Base-by-base conservation (phyloP, 1,140 invertebrate genomes). In the Nilaparvata lugens region DNA sequence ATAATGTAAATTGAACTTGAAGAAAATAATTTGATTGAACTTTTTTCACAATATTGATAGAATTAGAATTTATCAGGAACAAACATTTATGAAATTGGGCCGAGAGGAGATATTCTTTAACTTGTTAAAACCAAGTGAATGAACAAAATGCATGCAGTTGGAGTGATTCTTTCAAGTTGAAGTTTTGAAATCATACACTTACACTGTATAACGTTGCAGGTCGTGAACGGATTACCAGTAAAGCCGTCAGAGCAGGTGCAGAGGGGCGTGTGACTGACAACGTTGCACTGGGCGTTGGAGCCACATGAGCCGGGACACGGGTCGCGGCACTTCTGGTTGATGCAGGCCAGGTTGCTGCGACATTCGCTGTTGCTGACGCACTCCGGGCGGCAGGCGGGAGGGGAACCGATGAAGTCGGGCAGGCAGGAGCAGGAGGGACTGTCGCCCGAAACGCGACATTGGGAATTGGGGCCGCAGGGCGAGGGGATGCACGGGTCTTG, bases 401-500 rank as follows among this genome's bases (percentile, higher is more conserved):
- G 83, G 35, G 70, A 64, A 60, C 83, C 83, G 18, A 79, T 74
- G 68, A 78, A 85, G 66, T 78, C 76, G 4, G 76, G 66, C 62
- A 81, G 70, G 74, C 84, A 86, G 24, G 81, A 79, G 66, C 86
- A 89, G 1, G 80, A 80, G 1, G 83, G 79, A 43, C 75, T 74
- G 25, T 80, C 78, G 55, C 80, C 81, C 35, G 79, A 67, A 52
- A 77, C 71, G 70, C 76, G 76, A 66, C 87, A 88, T 68, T 82
- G 69, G 9, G 85, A 78, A 69, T 87, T 84, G 14, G 83, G 80
- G 57, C 86, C 86, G 72, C 87, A 89, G 16, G 83, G 83, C 42
- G 83, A 83, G 43, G 84, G 82, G 52, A 78, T 70, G 65, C 86
- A 88, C 21, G 83, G 81, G 66, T 85, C 80, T 40, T 48, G 43